Evolutionary conservation across 2,888 invertebrate genomes (phyloP).

Genomic region (Didymodactylos carnosus): DNA sequence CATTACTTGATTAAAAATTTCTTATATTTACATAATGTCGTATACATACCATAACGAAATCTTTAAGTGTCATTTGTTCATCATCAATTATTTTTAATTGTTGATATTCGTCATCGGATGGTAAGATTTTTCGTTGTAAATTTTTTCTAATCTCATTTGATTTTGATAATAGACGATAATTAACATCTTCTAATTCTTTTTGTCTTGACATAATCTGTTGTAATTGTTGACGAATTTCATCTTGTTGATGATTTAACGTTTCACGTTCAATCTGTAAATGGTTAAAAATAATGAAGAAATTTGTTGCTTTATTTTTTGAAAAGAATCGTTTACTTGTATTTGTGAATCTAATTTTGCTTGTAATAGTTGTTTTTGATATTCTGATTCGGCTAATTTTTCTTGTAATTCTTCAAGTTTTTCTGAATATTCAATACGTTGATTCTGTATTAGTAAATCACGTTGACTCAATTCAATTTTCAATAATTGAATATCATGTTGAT

Average conservation of each 20-base stretch:
- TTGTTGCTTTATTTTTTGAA: background rate
- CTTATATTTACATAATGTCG: background rate
- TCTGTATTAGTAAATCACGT: conserved; percentile 29
- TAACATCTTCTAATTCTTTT: conserved; percentile 28
- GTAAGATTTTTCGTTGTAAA: conserved; percentile 23
- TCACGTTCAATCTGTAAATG: conserved; percentile 26
- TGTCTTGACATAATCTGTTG: conserved; percentile 27
- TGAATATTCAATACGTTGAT: conserved; percentile 29
- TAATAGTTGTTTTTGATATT: conserved; percentile 31
- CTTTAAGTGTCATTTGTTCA: conserved; percentile 27
- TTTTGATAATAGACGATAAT: conserved; percentile 28
- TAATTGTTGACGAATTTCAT: conserved; percentile 23
- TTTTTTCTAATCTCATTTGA: conserved; percentile 26
- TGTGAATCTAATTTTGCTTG: conserved; percentile 28
- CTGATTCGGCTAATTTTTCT: conserved; percentile 29
- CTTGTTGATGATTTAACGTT: conserved; percentile 26
- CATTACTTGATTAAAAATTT: background rate
- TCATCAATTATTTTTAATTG: conserved; percentile 20
- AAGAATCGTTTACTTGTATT: conserved; percentile 18
- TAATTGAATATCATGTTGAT: conserved; percentile 32
- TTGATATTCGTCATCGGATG: conserved; percentile 28
- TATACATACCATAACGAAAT: conserved; percentile 28
- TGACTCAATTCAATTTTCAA: conserved; percentile 33
- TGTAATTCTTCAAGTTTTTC: conserved; percentile 31
- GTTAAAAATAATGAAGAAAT: background rate